These are phyloP conservation scores for Empidonax alnorum DNA, from an alignment of 2,113 vertebrate genomes.

Conservation along the genomic window DNA sequence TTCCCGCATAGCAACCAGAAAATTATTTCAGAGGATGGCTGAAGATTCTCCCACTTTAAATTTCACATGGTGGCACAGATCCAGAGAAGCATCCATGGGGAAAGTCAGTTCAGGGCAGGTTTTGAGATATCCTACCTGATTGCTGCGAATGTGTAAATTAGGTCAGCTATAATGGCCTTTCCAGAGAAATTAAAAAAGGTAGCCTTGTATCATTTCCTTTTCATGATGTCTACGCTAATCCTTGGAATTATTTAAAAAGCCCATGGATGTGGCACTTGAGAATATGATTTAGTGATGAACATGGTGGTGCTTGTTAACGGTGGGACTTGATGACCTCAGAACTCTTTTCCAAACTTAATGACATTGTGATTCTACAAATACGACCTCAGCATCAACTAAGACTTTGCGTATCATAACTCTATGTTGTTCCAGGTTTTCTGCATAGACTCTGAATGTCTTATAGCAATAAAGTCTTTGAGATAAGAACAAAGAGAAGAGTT, in stretches of 20 bases:
- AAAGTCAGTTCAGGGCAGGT: not conserved
- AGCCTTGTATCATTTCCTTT: not conserved
- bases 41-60: not conserved
- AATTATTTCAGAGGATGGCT: not conserved
- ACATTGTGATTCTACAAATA: not conserved
- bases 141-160: not conserved
- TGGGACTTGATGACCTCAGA: not conserved
- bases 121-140: not conserved
- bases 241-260: not conserved
- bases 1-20: not conserved
- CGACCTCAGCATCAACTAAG: not conserved
- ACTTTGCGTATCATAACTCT: not conserved
- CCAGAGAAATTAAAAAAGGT: not conserved
- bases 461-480: not conserved
- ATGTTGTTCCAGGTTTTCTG: not conserved
- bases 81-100: not conserved
- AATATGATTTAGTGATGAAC: not conserved
- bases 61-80: not conserved
- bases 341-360: not conserved
- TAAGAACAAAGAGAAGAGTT: not conserved
- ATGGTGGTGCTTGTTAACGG: not conserved
- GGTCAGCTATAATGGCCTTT: not conserved
- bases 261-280: not conserved
- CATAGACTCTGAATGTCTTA: not conserved
- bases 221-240: not conserved